Conservation (phyloP, 2,797 vertebrate genomes). For the Threskiornis aethiopicus region DNA sequence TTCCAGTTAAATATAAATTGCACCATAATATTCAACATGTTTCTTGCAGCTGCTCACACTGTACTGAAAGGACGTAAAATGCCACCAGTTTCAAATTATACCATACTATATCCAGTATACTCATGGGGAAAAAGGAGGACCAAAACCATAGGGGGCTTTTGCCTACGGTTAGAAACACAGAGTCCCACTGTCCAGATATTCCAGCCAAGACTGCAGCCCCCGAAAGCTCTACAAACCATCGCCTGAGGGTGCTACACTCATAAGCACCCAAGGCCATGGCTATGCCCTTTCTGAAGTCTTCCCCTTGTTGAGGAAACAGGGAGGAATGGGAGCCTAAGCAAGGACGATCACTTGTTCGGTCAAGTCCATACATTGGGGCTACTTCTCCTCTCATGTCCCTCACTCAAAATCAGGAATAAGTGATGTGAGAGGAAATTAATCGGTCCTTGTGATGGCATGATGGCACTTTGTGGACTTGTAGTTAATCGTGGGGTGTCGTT, state of each 20-base stretch:
- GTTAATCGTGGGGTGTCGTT: accelerated
- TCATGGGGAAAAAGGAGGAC: not conserved
- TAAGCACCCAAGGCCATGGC: not conserved
- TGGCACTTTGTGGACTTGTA: not conserved
- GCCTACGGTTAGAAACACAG: not conserved
- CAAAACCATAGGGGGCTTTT: not conserved
- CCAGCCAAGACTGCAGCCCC: not conserved
- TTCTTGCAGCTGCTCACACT: not conserved
- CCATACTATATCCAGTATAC: not conserved
- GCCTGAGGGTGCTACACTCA: not conserved
- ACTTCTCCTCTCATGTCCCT: not conserved
- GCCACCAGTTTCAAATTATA: not conserved
- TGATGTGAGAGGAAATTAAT: not conserved
- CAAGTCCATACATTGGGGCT: not conserved
- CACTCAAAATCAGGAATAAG: not conserved
- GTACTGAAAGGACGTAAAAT: not conserved
- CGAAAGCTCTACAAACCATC: not conserved
- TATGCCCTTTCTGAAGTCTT: not conserved
- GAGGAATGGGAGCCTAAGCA: not conserved
- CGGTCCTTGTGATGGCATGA: not conserved
- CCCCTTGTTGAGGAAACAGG: not conserved
- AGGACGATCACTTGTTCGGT: not conserved
- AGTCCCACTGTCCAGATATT: not conserved
- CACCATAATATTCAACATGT: not conserved
- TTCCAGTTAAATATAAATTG: not conserved